Conservation (phyloP, 1,140 invertebrate genomes). For the Hylaeus anthracinus region DNA sequence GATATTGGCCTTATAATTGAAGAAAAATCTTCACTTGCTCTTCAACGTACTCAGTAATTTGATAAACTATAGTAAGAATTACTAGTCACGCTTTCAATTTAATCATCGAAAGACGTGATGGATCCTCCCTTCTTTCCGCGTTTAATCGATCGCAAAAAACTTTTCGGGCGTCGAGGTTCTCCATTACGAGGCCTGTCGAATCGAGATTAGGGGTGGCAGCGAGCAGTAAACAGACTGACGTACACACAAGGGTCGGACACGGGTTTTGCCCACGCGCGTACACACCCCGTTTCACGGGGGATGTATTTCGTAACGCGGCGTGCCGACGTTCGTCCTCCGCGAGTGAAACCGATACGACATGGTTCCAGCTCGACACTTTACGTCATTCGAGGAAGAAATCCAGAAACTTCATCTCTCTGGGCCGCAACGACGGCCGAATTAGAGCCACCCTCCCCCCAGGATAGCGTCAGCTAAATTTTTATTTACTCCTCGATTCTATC, state of each 20-base stretch:
- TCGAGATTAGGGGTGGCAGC: constrained; percentile 25
- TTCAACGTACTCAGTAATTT: too few species aligned
- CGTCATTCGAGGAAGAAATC: neutral
- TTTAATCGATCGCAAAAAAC: neutral
- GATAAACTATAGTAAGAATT: too few species aligned
- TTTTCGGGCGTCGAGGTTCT: neutral
- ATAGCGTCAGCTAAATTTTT: too few species aligned
- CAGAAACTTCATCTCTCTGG: neutral
- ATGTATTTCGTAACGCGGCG: neutral
- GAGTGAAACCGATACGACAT: neutral
- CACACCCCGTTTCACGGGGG: neutral
- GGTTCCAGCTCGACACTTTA: neutral
- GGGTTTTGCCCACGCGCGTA: constrained; percentile 8
- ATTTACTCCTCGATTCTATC: too few species aligned
- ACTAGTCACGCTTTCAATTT: too few species aligned
- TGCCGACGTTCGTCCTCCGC: neutral
- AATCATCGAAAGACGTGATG: too few species aligned
- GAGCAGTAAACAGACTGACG: constrained; percentile 13
- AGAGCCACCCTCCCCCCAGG: too few species aligned
- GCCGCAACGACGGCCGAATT: neutral
- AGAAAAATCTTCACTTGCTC: too few species aligned
- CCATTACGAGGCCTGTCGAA: neutral
- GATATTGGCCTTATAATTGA: too few species aligned
- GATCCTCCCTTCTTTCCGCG: too few species aligned
- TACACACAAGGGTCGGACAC: neutral